A percentile compares a stretch with the other conserved stretches of the same genome.
Conservation (phyloP, 1,140 invertebrate species). For the Zaprionus taronus region DNA sequence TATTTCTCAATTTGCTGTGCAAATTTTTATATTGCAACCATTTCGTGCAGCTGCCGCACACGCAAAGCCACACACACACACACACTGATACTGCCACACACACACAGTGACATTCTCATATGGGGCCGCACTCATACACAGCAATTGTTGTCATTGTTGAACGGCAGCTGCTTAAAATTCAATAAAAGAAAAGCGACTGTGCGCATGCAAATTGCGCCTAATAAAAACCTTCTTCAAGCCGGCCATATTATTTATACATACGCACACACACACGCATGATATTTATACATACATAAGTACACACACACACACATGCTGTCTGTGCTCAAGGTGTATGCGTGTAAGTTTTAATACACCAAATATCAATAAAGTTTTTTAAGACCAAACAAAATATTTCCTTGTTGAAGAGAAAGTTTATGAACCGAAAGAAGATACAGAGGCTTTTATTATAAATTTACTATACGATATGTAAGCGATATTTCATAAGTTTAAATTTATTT, state of each 20-base stretch:
- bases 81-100: too few relatives aligned
- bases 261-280: constrained; percentile 13
- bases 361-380: constrained; percentile 8
- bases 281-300: neutral
- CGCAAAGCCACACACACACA: constrained; percentile 13
- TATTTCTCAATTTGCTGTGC: constrained; percentile 74
- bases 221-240: constrained; percentile 73
- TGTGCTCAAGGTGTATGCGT: neutral
- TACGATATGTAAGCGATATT: neutral
- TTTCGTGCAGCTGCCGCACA: constrained; percentile 70
- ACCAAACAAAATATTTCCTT: neutral
- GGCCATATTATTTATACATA: constrained; percentile 49
- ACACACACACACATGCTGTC: neutral
- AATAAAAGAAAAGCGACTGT: constrained; percentile 69
- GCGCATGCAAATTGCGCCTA: constrained; percentile 77
- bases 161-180: constrained; percentile 79
- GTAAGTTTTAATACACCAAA: constrained; percentile 7
- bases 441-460: neutral
- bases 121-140: neutral
- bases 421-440: neutral
- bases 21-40: constrained; percentile 67
- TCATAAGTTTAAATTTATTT: neutral
- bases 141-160: constrained; percentile 67
- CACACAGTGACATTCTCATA: constrained; percentile 4
- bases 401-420: neutral